These are phyloP conservation scores for Drosophila monieri DNA, from an alignment of 2,888 invertebrate species.

Conservation along the genomic window DNA sequence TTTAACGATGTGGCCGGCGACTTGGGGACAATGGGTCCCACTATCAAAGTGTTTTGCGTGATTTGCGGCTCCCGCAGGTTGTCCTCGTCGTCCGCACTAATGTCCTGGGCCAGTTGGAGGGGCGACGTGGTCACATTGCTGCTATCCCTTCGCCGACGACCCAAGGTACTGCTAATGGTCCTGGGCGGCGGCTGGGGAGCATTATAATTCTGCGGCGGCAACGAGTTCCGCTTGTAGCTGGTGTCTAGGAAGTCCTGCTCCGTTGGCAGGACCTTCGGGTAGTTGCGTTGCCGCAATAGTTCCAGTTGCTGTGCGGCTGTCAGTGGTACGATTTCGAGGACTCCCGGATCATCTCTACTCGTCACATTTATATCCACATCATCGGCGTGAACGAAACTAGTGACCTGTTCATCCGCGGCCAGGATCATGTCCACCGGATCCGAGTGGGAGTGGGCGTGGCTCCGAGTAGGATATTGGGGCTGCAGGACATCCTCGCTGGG, in stretches of 20 bases:
- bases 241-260: constrained; percentile 53
- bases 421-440: constrained; percentile 87
- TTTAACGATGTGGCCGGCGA: constrained; percentile 63
- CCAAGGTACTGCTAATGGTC: constrained; percentile 88
- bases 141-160: constrained; percentile 85
- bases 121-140: constrained; percentile 84
- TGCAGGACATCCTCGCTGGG: constrained; percentile 75
- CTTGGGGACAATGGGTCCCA: constrained; percentile 85
- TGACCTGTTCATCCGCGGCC: constrained; percentile 84
- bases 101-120: constrained; percentile 84
- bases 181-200: constrained; percentile 91
- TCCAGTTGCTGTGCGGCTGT: constrained; percentile 89
- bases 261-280: constrained; percentile 94
- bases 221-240: constrained; percentile 63
- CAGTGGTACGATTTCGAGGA: constrained; percentile 70
- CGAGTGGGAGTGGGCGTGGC: constrained; percentile 86
- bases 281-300: constrained; percentile 91
- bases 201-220: constrained; percentile 85
- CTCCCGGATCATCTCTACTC: constrained; percentile 86
- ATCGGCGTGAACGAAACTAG: constrained; percentile 84
- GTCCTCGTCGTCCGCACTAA: constrained; percentile 81
- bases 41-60: constrained; percentile 85
- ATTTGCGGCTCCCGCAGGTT: constrained; percentile 84
- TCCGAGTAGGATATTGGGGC: constrained; percentile 35
- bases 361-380: constrained; percentile 88